Conservation (phyloP, 2,797 vertebrate genomes). For the Chlorospingus semifuscus region DNA sequence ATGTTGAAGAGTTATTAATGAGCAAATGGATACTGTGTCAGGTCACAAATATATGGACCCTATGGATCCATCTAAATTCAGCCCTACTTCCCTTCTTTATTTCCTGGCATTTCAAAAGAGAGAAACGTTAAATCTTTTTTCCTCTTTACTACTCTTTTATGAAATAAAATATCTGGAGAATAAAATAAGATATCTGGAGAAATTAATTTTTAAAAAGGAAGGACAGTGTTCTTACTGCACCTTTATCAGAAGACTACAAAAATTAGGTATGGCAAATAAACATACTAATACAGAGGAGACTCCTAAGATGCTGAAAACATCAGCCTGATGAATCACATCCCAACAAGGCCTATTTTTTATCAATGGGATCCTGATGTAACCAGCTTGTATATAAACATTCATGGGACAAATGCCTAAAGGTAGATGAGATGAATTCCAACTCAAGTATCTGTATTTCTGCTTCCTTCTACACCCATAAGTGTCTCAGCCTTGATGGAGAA, state of each 20-base stretch:
- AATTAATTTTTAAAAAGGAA: conserved; percentile 22
- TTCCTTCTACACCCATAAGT: neutral
- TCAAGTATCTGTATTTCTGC: neutral
- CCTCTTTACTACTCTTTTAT: neutral
- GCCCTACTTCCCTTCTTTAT: neutral
- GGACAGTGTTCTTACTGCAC: neutral
- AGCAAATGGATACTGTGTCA: neutral
- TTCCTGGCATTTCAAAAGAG: neutral
- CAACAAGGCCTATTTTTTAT: neutral
- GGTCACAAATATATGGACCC: neutral
- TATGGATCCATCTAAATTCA: conserved; percentile 11
- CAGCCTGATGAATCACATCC: neutral
- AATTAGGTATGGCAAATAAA: neutral
- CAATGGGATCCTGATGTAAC: neutral
- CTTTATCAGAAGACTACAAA: neutral
- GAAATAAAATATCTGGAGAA: neutral
- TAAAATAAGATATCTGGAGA: neutral
- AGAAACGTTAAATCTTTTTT: neutral
- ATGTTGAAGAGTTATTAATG: conserved; percentile 30
- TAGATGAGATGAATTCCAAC: neutral
- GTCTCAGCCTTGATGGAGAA: neutral
- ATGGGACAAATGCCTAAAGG: neutral
- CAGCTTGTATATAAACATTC: neutral
- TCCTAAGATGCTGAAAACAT: neutral
- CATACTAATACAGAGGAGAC: neutral